These are phyloP conservation scores for Grammomys surdaster DNA, from an alignment of 2,113 vertebrate species.

Conservation along the genomic window DNA sequence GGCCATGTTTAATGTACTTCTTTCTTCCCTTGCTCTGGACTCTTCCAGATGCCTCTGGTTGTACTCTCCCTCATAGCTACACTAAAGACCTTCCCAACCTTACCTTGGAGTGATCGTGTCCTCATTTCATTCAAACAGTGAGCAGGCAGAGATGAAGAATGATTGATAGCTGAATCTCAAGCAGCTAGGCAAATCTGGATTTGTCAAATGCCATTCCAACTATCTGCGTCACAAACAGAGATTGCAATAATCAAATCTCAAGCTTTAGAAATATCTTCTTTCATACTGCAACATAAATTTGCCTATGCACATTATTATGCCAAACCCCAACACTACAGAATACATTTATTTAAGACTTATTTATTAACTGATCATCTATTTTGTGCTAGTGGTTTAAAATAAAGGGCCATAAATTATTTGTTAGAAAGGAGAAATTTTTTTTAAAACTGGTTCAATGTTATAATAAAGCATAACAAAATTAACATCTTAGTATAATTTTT, in stretches of 20 bases:
- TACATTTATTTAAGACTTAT: constrained; percentile 32
- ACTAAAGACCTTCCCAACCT: neutral
- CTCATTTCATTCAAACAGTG: neutral
- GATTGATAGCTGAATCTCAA: neutral
- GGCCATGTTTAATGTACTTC: neutral
- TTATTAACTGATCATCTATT: constrained; percentile 19
- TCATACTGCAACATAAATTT: constrained; percentile 15
- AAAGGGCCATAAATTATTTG: constrained; percentile 32
- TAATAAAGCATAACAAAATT: constrained; percentile 15
- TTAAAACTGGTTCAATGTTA: neutral
- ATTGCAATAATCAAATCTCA: constrained; percentile 25
- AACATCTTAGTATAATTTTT: constrained; percentile 32
- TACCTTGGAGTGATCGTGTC: neutral
- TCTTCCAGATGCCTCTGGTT: neutral
- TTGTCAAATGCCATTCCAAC: neutral
- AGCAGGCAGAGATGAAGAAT: neutral
- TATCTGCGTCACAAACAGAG: neutral
- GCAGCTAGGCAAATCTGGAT: neutral
- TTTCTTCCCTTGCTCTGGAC: neutral
- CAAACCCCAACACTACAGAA: neutral
- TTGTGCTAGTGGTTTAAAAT: constrained; percentile 51
- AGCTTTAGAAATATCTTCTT: neutral
- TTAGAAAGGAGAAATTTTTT: constrained; percentile 11
- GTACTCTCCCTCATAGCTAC: neutral
- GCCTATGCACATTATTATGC: constrained; percentile 26